Evolutionary conservation across 30 jellyfish, hydroid and myxozoan species (phyloP), one percentile per base, ranked within the genome.

Genomic region (Hydractinia symbiolongicarpus): DNA sequence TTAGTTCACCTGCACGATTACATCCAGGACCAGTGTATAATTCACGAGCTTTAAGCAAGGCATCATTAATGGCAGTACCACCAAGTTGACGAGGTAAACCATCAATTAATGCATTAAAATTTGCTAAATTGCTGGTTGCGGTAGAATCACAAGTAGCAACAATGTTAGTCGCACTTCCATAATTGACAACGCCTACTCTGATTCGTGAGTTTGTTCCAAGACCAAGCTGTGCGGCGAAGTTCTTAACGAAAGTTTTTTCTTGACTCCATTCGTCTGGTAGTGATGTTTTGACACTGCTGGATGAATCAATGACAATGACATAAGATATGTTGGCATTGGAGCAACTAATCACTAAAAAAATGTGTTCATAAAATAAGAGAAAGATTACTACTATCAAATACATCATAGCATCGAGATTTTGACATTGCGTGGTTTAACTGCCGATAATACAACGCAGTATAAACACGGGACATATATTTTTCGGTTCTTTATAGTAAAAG

Each of bases 301-400:
- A 74, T 49, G 83, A 74, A 50, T 74, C 83, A 66, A 74, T 50
- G 51, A 74, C 83, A 74, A 74, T 20, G 61, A 74, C 77, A 74
- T 50, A 74, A n/a, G 83, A 50, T 6, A 74, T 16, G 1, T 74
- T 5, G 5, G 66, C 49, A 74, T 49, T 74, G 83, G 44, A 30
- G 14, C 83, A 74, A 10, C 69, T 49, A 50, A 50, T 74, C 21
- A 21, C 83, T 74, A 10, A 74, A 74, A 9, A 74, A 74, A 74
- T 0, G n/a, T 55, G 1, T 19, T 9, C 50, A 72, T 9, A 4
- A 8, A 19, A 20, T 21, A 9, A 72, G 9, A 20, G n/a, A 19
- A 9, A 50, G 11, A 13, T 9, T 16, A 2, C 44, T 30, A 30
- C 44, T 30, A 30, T 30, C 44, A 30, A 30, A 30, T 30, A 30